Evolutionary conservation across 2,113 vertebrate genomes (phyloP), one percentile per base, ranked within the genome.

Genomic region (Peromyscus leucopus): DNA sequence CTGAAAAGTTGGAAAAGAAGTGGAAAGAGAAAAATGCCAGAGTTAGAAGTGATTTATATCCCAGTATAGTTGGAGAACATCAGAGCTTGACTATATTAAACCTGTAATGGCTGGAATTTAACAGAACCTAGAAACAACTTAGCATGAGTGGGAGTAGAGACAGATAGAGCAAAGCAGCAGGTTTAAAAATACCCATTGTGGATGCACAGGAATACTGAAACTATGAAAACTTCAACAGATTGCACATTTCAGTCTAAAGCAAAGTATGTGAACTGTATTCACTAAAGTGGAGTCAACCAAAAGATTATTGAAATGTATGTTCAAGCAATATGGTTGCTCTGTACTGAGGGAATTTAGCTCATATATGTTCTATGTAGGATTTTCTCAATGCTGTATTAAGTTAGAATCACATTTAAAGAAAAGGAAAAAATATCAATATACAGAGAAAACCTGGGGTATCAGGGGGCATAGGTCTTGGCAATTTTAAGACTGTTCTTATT

Each of bases 11-110:
- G 26, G 91, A 97, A 89, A 4, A 3, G 2, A 96, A 96, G 80
- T 69, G 59, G 22, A 95, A 61, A 93, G 39, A 96, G 65, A 95
- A 98, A 98, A 96, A 91, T 96, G 95, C 1, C 13, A 83, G 67
- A 93, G 55, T 93, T 98, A 84, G 96, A 98, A 92, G n/a, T 96
- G 86, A 57, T 46, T 97, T 98, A 71, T 79, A 96, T 82, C 94
- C 82, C 55, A 69, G 82, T 95, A 91, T 57, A 4, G 7, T 67
- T 96, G n/a, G 84, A 97, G 89, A 98, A 95, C 8, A 90, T 71
- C 46, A 93, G 78, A 13, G 24, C 88, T 86, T 83, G 76, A 96
- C 33, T 75, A 67, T 93, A 48, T 91, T 76, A 82, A 69, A 96
- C 3, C 17, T 46, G 22, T 93, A 94, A n/a, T 95, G 82, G 26